These are phyloP conservation scores for Glaucidium brasilianum DNA, from an alignment of 2,113 vertebrate species.

Conservation along the genomic window DNA sequence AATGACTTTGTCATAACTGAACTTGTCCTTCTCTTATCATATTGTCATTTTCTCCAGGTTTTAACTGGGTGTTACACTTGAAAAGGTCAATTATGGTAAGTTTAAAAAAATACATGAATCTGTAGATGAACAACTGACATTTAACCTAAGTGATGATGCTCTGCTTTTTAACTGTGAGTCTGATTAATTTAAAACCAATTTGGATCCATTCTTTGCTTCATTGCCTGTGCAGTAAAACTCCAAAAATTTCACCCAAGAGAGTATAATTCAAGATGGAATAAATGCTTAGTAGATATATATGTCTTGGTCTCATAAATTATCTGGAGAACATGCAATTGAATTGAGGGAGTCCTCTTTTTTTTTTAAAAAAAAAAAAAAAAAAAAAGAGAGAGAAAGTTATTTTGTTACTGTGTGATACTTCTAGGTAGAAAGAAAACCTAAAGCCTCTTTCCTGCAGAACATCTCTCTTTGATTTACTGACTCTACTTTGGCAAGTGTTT, in stretches of 20 bases:
- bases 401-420: not conserved
- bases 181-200: constrained; percentile 66
- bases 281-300: constrained; percentile 10
- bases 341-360: not conserved
- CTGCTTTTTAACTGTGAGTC: constrained; percentile 34
- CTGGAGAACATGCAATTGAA: constrained; percentile 16
- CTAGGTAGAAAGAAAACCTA: not conserved
- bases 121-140: constrained; percentile 48
- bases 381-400: not conserved
- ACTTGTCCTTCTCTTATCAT: constrained; percentile 38
- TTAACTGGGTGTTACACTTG: not conserved
- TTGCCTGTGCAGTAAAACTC: not conserved
- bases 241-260: constrained; percentile 33
- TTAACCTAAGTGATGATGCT: constrained; percentile 45
- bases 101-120: constrained; percentile 16
- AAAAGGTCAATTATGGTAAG: constrained; percentile 50
- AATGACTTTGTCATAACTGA: constrained; percentile 18
- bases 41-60: constrained; percentile 12
- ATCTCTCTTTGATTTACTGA: not conserved
- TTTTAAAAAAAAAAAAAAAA: not conserved
- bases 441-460: not conserved
- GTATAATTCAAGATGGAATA: constrained; percentile 44
- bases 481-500: not conserved
- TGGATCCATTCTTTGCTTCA: constrained; percentile 50
- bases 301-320: constrained; percentile 26